Conservation (phyloP, 2,797 vertebrate genomes). For the Odontamblyopus rebecca region DNA sequence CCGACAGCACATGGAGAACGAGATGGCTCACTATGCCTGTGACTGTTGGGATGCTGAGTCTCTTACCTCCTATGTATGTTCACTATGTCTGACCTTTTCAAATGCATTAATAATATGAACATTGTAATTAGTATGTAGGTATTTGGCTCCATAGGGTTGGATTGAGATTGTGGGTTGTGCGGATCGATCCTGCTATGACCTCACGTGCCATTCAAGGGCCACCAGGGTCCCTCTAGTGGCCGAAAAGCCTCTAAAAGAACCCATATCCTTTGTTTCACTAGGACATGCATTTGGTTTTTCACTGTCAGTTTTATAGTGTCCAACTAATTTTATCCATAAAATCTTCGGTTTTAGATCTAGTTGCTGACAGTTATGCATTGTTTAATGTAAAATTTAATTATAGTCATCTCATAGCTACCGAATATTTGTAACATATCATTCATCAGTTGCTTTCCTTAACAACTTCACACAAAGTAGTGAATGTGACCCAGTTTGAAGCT, state of each 20-base stretch:
- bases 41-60: slow-evolving; percentile 99
- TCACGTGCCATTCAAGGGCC: slow-evolving; percentile 88
- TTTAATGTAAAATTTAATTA: not conserved
- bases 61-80: slow-evolving; percentile 94
- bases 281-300: not conserved
- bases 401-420: not conserved
- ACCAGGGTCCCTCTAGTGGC: slow-evolving; percentile 96
- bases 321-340: too few relatives aligned
- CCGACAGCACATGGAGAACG: slow-evolving; percentile 99
- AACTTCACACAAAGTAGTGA: slow-evolving; percentile 86
- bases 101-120: not conserved
- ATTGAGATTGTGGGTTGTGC: slow-evolving; percentile 98
- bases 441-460: slow-evolving; percentile 75
- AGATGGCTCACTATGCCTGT: slow-evolving; percentile 99
- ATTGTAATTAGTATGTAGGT: not conserved
- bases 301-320: not conserved
- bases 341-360: too few relatives aligned
- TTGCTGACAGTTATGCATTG: too few relatives aligned
- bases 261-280: slow-evolving; percentile 85
- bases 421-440: not conserved
- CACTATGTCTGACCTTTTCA: not conserved
- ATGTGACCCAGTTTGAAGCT: slow-evolving; percentile 91
- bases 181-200: slow-evolving; percentile 94
- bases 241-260: slow-evolving; percentile 95
- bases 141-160: slow-evolving; percentile 84